phyloP scores from a whole-genome alignment of 35 echinoderm and acorn worm species.

The Acanthaster planci region DNA sequence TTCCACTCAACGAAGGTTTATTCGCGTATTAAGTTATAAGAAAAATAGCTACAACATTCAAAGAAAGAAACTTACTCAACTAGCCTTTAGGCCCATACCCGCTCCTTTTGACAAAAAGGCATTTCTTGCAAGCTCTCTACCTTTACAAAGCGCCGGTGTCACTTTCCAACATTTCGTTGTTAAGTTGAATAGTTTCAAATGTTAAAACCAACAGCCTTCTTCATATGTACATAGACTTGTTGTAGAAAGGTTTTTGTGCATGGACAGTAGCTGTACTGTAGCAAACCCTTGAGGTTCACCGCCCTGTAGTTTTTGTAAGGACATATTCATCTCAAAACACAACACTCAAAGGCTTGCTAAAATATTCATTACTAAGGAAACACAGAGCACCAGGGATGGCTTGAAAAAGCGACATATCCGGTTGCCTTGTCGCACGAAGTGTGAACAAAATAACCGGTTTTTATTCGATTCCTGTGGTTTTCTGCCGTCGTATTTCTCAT shows the following conservation, averaged over 20 bases:
- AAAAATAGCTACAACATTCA: no score
- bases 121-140: no score
- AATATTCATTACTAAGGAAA: constrained; percentile 17
- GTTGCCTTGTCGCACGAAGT: not conserved
- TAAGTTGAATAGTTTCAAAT: constrained; percentile 20
- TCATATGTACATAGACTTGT: not conserved
- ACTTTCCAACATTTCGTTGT: constrained; percentile 14
- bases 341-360: not conserved
- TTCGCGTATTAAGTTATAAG: no score
- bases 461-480: not conserved
- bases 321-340: not conserved
- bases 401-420: constrained; percentile 9
- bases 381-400: not conserved
- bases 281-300: not conserved
- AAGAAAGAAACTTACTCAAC: no score
- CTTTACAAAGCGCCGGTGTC: not conserved
- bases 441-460: no score
- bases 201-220: constrained; percentile 14
- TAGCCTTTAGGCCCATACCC: no score
- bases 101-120: no score
- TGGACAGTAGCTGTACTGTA: not conserved
- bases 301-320: not conserved
- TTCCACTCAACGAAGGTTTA: no score
- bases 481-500: not conserved
- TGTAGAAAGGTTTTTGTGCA: not conserved